Base-by-base conservation (phyloP, 2,888 invertebrate species). In the Charanyca ferruginea region DNA sequence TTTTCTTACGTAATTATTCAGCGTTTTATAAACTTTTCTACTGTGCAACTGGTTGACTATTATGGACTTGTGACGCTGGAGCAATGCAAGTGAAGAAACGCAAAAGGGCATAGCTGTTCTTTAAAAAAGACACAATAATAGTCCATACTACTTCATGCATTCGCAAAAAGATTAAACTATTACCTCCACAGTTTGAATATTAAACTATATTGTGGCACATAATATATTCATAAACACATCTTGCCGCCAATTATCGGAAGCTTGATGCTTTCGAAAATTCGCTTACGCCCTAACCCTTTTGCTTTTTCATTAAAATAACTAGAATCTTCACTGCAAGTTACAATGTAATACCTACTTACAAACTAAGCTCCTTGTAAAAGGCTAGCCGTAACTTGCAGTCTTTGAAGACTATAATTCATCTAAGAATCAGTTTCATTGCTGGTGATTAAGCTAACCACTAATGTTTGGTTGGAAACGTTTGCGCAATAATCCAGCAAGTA, bases 381-480 rank as follows among this genome's bases (percentile, higher is more conserved):
- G 49, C 57, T 65, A 41, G 64, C 66, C 45, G 48, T 62, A 71
- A 28, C 62, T 63, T 45, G 64, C 65, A 76, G 68, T 81, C 64
- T 58, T 78, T 81, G 83, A 86, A 86, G 62, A 83, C 80, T 76
- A 76, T 83, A 83, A 85, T 86, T 85, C 68, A 73, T 82, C 79
- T 80, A 64, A 73, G 77, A 83, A 86, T 89, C 81, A 77, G 86
- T 88, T 89, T 87, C 84, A 89, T 87, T 89, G 85, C 79, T 77
- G 66, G 85, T 83, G 87, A 90, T 92, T 90, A 90, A 83, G 73
- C 79, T 87, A 89, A 91, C 89, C 88, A 79, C 89, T 85, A 88
- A 90, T 87, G 84, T 80, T 82, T 77, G 73, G 79, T 80, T 79
- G 64, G 79, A 75, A 81, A 81, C 82, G 83, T 80, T 86, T 85